phyloP scores from a whole-genome alignment of 2,113 vertebrate genomes.

The Chloroceryle aenea region DNA sequence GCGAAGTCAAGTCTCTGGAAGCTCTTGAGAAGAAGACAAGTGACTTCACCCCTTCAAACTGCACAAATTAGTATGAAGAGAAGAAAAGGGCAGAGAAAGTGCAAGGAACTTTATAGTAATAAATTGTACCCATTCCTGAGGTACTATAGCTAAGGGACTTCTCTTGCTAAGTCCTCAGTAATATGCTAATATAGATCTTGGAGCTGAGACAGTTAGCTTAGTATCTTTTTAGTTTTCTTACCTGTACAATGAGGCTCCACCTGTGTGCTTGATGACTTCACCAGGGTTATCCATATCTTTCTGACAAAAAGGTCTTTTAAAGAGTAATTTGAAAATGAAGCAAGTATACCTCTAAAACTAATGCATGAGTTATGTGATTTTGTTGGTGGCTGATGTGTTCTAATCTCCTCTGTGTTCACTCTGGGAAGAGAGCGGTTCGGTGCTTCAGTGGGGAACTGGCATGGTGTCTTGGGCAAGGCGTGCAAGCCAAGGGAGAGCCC shows the following conservation, averaged over 20 bases:
- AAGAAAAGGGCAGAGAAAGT: neutral
- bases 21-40: neutral
- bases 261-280: neutral
- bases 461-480: constrained; percentile 82
- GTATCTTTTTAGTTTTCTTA: neutral
- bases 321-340: neutral
- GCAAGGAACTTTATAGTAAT: neutral
- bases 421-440: constrained; percentile 77
- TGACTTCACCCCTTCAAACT: neutral
- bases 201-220: neutral
- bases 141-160: fast-evolving
- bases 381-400: neutral
- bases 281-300: neutral
- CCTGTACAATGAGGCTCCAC: neutral
- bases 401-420: neutral
- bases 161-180: neutral
- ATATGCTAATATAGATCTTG: neutral
- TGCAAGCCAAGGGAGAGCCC: constrained; percentile 67
- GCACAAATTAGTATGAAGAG: neutral
- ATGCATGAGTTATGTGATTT: neutral
- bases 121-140: neutral
- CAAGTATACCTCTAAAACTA: neutral
- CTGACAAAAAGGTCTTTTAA: neutral
- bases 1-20: neutral
- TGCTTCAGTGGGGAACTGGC: constrained; percentile 94